A percentile compares a stretch with the other conserved stretches of the same genome.
These are phyloP conservation scores for Onychorhynchus coronatus DNA, from an alignment of 2,113 vertebrate genomes.

Conservation along the genomic window DNA sequence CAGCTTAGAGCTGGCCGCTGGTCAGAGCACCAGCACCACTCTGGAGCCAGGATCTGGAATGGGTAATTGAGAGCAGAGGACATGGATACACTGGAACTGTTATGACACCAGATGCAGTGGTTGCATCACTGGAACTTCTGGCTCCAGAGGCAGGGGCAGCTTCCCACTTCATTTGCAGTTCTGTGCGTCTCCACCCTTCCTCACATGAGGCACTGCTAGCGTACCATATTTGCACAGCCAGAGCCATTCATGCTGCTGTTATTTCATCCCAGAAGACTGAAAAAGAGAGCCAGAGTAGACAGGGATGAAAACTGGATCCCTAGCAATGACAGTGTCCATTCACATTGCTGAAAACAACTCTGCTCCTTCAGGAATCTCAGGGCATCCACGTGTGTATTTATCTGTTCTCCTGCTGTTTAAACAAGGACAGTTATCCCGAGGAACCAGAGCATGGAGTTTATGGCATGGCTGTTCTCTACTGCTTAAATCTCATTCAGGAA, in stretches of 20 bases:
- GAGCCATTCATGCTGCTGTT: neutral
- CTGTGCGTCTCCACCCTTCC: neutral
- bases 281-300: neutral
- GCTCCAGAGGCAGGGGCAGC: neutral
- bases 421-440: neutral
- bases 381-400: neutral
- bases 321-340: neutral
- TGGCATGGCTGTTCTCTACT: neutral
- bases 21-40: neutral
- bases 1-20: neutral
- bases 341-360: neutral
- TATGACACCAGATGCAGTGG: neutral
- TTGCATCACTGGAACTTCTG: neutral
- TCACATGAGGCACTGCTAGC: fast-evolving
- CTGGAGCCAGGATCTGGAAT: neutral
- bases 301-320: neutral
- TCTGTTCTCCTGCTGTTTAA: neutral
- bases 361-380: neutral
- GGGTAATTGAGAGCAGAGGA: neutral
- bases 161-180: neutral
- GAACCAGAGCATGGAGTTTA: neutral
- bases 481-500: too few relatives aligned
- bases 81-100: neutral
- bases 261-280: neutral
- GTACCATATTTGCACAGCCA: neutral